Percentiles rank a stretch among this genome's conserved stretches.
phyloP scores from a whole-genome alignment of 2,113 vertebrate species.

The Plotosus lineatus region DNA sequence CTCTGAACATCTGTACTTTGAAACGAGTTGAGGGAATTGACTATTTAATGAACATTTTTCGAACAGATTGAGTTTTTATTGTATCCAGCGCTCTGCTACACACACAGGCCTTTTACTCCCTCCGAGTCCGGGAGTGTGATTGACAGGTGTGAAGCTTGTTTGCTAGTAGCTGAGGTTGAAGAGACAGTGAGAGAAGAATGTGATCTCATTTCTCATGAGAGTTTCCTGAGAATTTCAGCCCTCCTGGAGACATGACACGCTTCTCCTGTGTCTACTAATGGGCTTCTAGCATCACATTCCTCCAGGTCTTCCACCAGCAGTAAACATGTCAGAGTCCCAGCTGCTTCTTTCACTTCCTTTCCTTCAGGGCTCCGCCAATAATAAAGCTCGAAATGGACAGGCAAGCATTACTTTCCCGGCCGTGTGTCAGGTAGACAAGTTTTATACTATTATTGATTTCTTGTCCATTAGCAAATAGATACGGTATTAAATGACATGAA shows the following conservation, averaged over 20 bases:
- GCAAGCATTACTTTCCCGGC: neutral
- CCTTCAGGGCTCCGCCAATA: slow-evolving; percentile 3
- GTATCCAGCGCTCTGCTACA: neutral
- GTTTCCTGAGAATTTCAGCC: slow-evolving; percentile 3
- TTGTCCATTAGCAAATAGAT: neutral
- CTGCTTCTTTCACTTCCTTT: neutral
- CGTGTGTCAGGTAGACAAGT: neutral
- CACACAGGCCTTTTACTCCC: neutral
- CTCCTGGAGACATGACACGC: slow-evolving; percentile 22
- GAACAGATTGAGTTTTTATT: neutral
- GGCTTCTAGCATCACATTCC: slow-evolving; percentile 29
- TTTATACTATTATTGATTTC: neutral
- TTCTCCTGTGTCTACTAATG: slow-evolving; percentile 30
- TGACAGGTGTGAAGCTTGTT: slow-evolving; percentile 31
- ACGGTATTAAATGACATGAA: neutral
- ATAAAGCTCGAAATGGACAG: neutral
- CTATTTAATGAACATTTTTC: neutral
- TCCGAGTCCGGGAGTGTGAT: slow-evolving; percentile 10
- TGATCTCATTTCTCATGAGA: neutral
- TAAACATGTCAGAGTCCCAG: slow-evolving; percentile 36
- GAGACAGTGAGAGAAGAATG: slow-evolving; percentile 1
- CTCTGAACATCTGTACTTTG: neutral
- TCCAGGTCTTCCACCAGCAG: neutral
- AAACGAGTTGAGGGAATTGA: neutral
- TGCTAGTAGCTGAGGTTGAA: slow-evolving; percentile 10